These are phyloP conservation scores for Cyclopterus lumpus DNA, from an alignment of 2,797 vertebrate genomes.

Conservation along the genomic window DNA sequence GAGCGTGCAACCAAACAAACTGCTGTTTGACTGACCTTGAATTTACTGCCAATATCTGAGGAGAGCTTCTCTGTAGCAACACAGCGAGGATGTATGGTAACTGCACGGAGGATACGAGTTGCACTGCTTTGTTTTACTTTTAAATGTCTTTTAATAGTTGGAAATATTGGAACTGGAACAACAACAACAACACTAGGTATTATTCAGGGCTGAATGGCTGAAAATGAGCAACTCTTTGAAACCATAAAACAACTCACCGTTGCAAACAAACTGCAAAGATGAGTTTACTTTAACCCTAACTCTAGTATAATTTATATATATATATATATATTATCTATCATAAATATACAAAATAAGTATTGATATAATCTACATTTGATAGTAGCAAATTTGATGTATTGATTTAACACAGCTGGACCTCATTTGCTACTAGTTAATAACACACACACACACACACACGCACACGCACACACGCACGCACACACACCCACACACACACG, in stretches of 20 bases:
- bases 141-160: too few relatives aligned
- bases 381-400: not conserved
- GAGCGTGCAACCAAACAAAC: conserved; percentile 67
- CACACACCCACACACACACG: not conserved
- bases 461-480: not conserved
- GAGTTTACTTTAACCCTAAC: too few relatives aligned
- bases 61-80: conserved; percentile 47
- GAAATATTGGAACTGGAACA: too few relatives aligned
- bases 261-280: too few relatives aligned
- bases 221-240: too few relatives aligned
- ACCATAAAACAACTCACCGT: too few relatives aligned
- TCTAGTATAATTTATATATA: too few relatives aligned
- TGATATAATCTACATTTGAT: conserved; percentile 2
- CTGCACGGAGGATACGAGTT: conserved; percentile 10
- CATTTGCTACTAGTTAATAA: conserved; percentile 12
- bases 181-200: too few relatives aligned
- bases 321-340: too few relatives aligned
- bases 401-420: conserved; percentile 17
- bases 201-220: too few relatives aligned
- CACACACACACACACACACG: not conserved
- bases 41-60: conserved; percentile 66
- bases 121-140: not conserved
- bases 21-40: conserved; percentile 81
- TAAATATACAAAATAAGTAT: not conserved
- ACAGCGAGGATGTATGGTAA: conserved; percentile 15